Evolutionary conservation across 53 echinoderm and acorn worm genomes (phyloP).

Genomic region (Hippasteria phrygiana): DNA sequence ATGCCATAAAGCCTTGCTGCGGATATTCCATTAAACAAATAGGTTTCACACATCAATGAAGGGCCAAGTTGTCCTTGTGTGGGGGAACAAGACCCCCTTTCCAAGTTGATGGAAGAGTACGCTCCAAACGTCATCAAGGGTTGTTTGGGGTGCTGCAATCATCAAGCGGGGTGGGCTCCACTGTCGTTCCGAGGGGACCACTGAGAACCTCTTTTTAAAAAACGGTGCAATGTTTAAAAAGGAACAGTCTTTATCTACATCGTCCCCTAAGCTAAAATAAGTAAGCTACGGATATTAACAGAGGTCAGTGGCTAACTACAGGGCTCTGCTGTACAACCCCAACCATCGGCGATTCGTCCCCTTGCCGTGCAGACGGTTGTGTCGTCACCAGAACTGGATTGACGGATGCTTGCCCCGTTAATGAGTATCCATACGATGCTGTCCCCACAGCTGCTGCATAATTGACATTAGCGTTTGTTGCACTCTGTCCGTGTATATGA

Average conservation of each 20-base stretch:
- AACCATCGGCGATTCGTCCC: constrained; percentile 98
- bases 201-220: neutral
- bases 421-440: constrained; percentile 72
- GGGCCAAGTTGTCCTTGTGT: neutral
- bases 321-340: constrained; percentile 99
- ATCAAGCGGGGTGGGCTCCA: neutral
- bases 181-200: neutral
- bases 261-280: constrained; percentile 52
- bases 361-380: constrained; percentile 69
- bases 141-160: constrained; percentile 23
- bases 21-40: neutral
- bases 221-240: constrained; percentile 44
- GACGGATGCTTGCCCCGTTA: constrained; percentile 75
- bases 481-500: constrained; percentile 63
- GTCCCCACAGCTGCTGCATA: constrained; percentile 48
- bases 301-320: constrained; percentile 95
- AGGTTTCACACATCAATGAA: neutral
- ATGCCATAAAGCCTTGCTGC: neutral
- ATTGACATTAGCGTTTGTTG: constrained; percentile 52
- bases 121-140: neutral
- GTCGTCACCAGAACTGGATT: constrained; percentile 81
- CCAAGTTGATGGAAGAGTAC: neutral
- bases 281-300: constrained; percentile 59
- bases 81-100: neutral
- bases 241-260: constrained; percentile 51